phyloP scores from a whole-genome alignment of 2,113 vertebrate species.

The Myiozetetes cayanensis region DNA sequence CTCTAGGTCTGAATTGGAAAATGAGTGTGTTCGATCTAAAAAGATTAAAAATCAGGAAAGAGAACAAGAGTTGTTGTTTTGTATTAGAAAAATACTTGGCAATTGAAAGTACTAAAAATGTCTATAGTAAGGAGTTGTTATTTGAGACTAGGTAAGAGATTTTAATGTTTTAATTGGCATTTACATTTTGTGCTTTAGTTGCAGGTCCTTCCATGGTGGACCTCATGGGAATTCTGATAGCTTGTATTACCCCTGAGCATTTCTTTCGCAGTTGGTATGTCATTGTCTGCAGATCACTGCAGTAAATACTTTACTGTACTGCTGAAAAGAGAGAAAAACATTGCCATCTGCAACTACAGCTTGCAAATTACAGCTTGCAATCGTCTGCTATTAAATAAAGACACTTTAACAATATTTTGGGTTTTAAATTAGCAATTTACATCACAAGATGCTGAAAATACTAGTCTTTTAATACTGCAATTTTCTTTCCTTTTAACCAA shows the following conservation, averaged over 20 bases:
- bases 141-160: neutral
- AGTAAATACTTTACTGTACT: constrained; percentile 72
- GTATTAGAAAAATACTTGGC: neutral
- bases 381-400: constrained; percentile 83
- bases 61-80: constrained; percentile 33
- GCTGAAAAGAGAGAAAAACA: constrained; percentile 77
- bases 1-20: constrained; percentile 55
- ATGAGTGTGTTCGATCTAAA: constrained; percentile 31
- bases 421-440: constrained; percentile 84
- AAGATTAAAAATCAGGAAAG: constrained; percentile 33
- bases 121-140: neutral
- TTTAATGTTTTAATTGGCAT: constrained; percentile 20
- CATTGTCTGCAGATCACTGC: constrained; percentile 72
- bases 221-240: constrained; percentile 15
- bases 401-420: constrained; percentile 83
- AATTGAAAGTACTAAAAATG: neutral
- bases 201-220: neutral
- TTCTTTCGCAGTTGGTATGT: constrained; percentile 69
- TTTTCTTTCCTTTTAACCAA: constrained; percentile 76
- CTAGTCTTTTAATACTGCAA: constrained; percentile 78
- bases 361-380: constrained; percentile 84
- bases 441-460: constrained; percentile 78
- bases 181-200: neutral
- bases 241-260: constrained; percentile 44
- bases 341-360: constrained; percentile 83